Base-by-base conservation (phyloP, 2,888 invertebrate species). In the Calameuta pallipes region DNA sequence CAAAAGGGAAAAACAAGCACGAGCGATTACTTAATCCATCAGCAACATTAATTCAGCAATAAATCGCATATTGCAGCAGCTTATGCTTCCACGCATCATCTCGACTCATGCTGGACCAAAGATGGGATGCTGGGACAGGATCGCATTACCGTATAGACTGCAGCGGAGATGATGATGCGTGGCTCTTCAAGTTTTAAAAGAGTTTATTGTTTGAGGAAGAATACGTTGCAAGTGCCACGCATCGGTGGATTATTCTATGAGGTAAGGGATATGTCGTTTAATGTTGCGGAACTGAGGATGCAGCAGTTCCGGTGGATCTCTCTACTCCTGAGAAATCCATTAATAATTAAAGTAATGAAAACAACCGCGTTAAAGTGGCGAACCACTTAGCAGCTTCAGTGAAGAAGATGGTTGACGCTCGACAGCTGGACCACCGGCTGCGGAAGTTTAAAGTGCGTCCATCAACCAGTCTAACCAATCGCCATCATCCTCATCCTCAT, bases 301-400 rank as follows among this genome's bases (percentile, higher is more conserved):
- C 56, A 23, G 56, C 23, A 56, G 23, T 56, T 56, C 56, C 9
- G 56, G 56, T 9, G 56, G 56, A 23, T 23, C 23, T 56, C 6
- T 56, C 23, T 56, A 23, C 23, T 56, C 23, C 2, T 23, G 23
- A 56, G 15, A 23, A 56, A 23, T 73, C 81, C 73, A 78, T 78
- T 81, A 80, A 78, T 82, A 82, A 78, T 81, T 82, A 80, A 81
- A 85, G 85, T 83, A 85, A 79, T 82, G 82, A 76, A 79, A 81
- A 82, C 78, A 80, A 80, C 79, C 83, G 80, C 80, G 80, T 79
- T 76, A 79, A 56, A 78, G 80, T 77, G 77, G 81, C 77, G 80
- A 85, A 79, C 82, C 82, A 83, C 86, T 84, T 82, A 86, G 82
- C 80, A 69, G 56, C 30, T 37, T 34, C 69, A 75, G 75, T n/a